Evolutionary conservation across 2,888 invertebrate genomes (phyloP).

Genomic region (Phalera bucephala): DNA sequence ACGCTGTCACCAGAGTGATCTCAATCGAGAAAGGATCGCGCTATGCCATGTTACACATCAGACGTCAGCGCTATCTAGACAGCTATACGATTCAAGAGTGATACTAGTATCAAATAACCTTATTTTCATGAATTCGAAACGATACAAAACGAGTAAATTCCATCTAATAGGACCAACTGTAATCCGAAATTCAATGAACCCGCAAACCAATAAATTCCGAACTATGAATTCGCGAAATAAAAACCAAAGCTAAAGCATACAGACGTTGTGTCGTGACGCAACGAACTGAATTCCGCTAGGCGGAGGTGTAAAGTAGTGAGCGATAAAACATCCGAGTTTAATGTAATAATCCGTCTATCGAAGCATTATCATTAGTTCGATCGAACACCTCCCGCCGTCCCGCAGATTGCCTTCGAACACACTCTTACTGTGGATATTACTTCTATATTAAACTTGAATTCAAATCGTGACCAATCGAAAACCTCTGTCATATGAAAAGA

Average conservation of each 20-base stretch:
- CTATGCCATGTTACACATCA: no score
- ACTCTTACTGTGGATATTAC: conserved; percentile 67
- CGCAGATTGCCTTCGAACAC: conserved; percentile 67
- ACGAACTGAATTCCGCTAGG: conserved; percentile 46
- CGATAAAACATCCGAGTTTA: conserved; percentile 67
- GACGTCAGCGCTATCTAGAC: no score
- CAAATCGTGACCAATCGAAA: conserved; percentile 26
- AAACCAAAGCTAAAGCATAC: conserved; percentile 13
- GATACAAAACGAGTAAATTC: no score
- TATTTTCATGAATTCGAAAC: no score
- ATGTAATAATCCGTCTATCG: conserved; percentile 80
- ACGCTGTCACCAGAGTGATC: no score
- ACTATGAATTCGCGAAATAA: conserved; percentile 2
- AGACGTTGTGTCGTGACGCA: conserved; percentile 31
- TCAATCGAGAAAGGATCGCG: no score
- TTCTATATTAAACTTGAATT: conserved; percentile 22
- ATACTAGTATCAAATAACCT: neutral
- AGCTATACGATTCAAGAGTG: no score
- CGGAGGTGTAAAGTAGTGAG: conserved; percentile 59
- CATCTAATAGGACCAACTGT: no score
- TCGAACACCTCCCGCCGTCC: conserved; percentile 77
- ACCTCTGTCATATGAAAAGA: conserved; percentile 6
- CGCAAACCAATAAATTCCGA: conserved; percentile 4
- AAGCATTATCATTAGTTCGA: conserved; percentile 73
- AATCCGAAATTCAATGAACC: no score